phyloP scores from a whole-genome alignment of 2,797 vertebrate genomes.

The Florisuga fusca region DNA sequence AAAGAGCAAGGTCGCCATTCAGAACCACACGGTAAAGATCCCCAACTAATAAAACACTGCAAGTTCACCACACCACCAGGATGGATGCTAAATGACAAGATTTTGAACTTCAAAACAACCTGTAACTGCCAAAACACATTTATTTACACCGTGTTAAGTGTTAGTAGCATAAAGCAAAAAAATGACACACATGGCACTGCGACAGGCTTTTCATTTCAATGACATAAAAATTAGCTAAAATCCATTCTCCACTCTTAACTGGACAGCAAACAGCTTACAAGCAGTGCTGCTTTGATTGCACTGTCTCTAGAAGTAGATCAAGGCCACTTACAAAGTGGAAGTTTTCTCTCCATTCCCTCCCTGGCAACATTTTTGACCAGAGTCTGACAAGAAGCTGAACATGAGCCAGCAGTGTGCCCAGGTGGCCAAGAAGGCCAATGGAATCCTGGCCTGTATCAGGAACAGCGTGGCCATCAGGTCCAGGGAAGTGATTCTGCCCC shows the following conservation, averaged over 20 bases:
- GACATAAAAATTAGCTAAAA: not conserved
- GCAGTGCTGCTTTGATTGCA: not conserved
- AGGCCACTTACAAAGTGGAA: not conserved
- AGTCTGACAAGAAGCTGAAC: too few relatives aligned
- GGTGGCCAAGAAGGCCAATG: too few relatives aligned
- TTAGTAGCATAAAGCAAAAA: not conserved
- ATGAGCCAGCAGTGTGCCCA: too few relatives aligned
- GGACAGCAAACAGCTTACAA: not conserved
- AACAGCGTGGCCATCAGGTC: too few relatives aligned
- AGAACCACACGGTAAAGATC: not conserved
- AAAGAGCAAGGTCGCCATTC: not conserved
- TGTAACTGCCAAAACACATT: not conserved
- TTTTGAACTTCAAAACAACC: not conserved
- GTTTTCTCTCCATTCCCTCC: not conserved
- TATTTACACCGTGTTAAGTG: not conserved
- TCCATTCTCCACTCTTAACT: not conserved
- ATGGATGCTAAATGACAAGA: not conserved
- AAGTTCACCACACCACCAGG: not conserved
- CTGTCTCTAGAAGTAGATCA: not conserved
- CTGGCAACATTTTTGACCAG: not conserved
- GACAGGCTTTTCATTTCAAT: not conserved
- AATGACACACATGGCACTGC: fast-evolving
- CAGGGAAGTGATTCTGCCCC: too few relatives aligned
- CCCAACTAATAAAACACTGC: not conserved
- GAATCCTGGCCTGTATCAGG: too few relatives aligned